Evolutionary conservation across 2,797 vertebrate species (phyloP).

Genomic region (Cetoscarus ocellatus): DNA sequence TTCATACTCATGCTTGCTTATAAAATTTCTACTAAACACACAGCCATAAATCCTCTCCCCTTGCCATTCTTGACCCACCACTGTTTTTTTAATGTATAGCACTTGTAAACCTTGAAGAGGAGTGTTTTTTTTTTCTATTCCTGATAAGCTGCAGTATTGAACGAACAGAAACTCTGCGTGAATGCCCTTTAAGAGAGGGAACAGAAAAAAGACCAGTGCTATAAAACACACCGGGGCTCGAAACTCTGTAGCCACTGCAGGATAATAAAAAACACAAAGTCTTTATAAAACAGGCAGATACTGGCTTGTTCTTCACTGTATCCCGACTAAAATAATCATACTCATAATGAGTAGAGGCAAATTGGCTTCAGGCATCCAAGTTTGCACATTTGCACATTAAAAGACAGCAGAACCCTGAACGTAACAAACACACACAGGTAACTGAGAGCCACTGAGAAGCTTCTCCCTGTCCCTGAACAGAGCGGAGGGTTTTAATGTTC

Average conservation of each 20-base stretch:
- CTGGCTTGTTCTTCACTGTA: constrained; percentile 24
- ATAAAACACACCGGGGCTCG: constrained; percentile 28
- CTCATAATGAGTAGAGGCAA: constrained; percentile 45
- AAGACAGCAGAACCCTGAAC: constrained; percentile 46
- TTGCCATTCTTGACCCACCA: no score
- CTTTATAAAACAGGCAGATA: constrained; percentile 31
- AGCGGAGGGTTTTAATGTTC: constrained; percentile 36
- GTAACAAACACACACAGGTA: constrained; percentile 2
- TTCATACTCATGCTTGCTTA: no score
- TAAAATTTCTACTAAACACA: no score
- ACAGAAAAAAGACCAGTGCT: constrained; percentile 21
- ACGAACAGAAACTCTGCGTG: constrained; percentile 53
- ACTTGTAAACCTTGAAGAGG: no score
- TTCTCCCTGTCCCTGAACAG: constrained; percentile 47
- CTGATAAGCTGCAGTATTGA: constrained; percentile 55
- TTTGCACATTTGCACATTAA: constrained; percentile 48
- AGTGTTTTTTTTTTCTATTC: constrained; percentile 2
- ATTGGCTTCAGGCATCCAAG: constrained; percentile 26
- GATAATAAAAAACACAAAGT: constrained; percentile 15
- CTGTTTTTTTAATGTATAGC: no score
- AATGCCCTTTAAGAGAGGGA: constrained; percentile 36
- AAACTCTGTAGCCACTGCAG: constrained; percentile 22
- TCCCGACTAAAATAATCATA: constrained; percentile 42
- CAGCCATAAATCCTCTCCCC: no score
- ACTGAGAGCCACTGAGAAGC: constrained; percentile 27